Base-by-base conservation (phyloP, 2,113 vertebrate species). In the Colius striatus region DNA sequence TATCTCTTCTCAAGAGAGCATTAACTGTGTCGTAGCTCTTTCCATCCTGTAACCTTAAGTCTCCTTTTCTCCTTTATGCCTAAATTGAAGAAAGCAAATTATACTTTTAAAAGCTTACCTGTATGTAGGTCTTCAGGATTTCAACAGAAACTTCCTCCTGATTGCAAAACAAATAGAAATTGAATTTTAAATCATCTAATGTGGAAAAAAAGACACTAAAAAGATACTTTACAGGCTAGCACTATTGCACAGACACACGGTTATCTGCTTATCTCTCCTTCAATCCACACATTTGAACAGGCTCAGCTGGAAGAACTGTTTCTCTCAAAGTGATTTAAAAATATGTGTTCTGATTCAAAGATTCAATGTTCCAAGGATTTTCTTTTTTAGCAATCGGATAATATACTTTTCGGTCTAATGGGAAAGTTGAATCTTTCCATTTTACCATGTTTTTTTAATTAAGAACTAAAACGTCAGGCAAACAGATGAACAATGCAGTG, bases 131-230 rank as follows among this genome's bases (percentile, higher is more conserved):
- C 95, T 99, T 99, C 43, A 99, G 95, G 90, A 99, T 98, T 34
- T 99, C 98, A 93, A 99, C 97, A 55, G 98, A 99, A 86, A 99
- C 98, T 90, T 99, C 98, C 96, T 99, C 99, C 99, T 99, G 93
- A 67, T 96, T 53, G 47, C 20, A 87, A 91, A 91, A 96, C 80
- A 95, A 90, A 95, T 53, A 34, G 6, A 62, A 94, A 90, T 92
- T 92, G 4, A 83, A 58, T 92, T 91, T 96, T 30, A 92, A 95
- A 92, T 27, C 51, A 51, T 67, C 76, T 14, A 55, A 47, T 10
- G 16, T 54, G 23, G 27, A 4, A 22, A 54, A 38, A 71, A 12
- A 55, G 47, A 66, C 23, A 11, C 78, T 25, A 30, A 34, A 12
- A 13, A 60, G 7, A 43, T 22, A 47, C 38, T 91, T 89, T n/a